A percentile compares a stretch with the other conserved stretches of the same genome.
Conservation (phyloP, 1,140 invertebrate genomes). For the Drosophila pruinosa region DNA sequence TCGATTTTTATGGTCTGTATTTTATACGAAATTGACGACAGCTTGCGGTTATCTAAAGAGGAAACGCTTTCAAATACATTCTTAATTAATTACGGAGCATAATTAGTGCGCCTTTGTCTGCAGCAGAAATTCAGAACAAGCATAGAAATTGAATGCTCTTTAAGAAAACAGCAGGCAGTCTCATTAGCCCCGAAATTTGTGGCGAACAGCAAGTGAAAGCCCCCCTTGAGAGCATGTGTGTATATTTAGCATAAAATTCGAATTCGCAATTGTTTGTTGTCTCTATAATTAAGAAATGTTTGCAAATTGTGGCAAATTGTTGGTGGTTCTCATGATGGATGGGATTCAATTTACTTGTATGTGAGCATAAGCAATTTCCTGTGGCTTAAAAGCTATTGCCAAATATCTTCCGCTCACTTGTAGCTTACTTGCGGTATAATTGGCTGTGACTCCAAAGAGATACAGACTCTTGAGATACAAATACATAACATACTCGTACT, state of each 20-base stretch:
- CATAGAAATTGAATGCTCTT: neutral
- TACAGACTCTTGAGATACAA: neutral
- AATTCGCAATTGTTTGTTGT: neutral
- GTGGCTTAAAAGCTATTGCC: constrained; percentile 9
- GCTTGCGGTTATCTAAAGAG: neutral
- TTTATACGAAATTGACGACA: neutral
- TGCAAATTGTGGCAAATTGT: neutral
- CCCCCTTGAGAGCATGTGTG: neutral
- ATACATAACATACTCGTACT: no score
- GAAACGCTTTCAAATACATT: constrained; percentile 1
- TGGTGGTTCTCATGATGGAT: neutral
- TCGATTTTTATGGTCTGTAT: neutral
- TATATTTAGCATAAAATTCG: neutral
- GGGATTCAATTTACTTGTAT: neutral
- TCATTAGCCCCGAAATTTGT: neutral
- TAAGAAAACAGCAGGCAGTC: neutral
- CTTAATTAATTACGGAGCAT: neutral
- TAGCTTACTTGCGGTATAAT: no score
- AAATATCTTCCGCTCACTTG: constrained; percentile 20
- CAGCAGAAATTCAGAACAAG: neutral
- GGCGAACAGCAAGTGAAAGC: neutral
- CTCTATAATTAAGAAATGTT: neutral
- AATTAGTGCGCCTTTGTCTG: neutral
- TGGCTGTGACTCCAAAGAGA: constrained; percentile 13
- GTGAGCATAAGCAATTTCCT: constrained; percentile 13